Conservation (phyloP, 2,888 invertebrate species). For the Pammene fasciana region DNA sequence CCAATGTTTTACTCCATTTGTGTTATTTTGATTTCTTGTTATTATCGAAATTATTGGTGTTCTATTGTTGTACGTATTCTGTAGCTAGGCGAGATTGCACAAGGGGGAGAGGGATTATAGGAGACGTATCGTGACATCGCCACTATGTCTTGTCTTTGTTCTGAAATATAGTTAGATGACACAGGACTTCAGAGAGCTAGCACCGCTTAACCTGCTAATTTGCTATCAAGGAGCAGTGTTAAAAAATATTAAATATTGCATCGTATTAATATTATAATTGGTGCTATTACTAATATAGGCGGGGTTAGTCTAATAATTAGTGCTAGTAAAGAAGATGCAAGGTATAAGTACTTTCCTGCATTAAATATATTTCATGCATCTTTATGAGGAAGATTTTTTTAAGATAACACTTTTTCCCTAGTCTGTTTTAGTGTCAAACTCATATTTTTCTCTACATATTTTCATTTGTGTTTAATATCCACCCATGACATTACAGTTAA, state of each 20-base stretch:
- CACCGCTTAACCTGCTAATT: neutral
- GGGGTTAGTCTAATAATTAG: too few species aligned
- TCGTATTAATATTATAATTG: neutral
- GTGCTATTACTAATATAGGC: neutral
- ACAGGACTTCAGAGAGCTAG: neutral
- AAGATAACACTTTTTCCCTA: too few species aligned
- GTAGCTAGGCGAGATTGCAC: neutral
- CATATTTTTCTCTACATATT: too few species aligned
- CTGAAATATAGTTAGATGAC: slow-evolving; percentile 7
- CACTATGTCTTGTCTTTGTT: neutral
- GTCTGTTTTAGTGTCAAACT: too few species aligned
- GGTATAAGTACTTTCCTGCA: too few species aligned
- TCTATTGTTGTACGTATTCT: slow-evolving; percentile 28
- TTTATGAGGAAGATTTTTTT: too few species aligned
- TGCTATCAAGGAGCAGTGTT: neutral
- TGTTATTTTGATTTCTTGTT: slow-evolving; percentile 49
- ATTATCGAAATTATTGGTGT: slow-evolving; percentile 41
- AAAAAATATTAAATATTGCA: neutral
- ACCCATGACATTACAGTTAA: too few species aligned
- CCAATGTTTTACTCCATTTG: slow-evolving; percentile 49
- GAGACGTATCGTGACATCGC: slow-evolving; percentile 1
- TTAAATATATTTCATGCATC: too few species aligned
- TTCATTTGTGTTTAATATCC: too few species aligned
- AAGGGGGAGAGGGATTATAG: slow-evolving; percentile 23
- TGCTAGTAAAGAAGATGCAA: too few species aligned